Conservation (phyloP, 1,140 invertebrate genomes). For the Drosophila grimshawi region DNA sequence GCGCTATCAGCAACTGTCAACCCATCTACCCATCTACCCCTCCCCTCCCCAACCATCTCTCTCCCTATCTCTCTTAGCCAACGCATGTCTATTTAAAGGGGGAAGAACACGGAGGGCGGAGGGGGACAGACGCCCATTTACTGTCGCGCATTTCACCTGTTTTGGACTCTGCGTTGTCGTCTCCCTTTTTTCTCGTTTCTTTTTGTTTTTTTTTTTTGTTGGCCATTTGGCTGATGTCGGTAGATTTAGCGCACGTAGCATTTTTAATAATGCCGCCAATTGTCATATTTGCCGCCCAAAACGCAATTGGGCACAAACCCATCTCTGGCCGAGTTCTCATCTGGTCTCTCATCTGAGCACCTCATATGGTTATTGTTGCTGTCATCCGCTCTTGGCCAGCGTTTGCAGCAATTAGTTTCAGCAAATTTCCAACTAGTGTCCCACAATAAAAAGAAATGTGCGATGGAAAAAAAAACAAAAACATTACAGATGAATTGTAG, state of each 20-base stretch:
- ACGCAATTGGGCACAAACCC: conserved; percentile 50
- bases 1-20: conserved; percentile 71
- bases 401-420: conserved; percentile 42
- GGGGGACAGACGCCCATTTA: not conserved
- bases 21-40: conserved; percentile 8
- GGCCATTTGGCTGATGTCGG: conserved; percentile 65
- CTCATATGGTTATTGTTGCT: conserved; percentile 4
- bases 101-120: no score
- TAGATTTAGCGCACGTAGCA: conserved; percentile 75
- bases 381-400: not conserved
- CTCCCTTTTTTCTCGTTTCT: conserved; percentile 4
- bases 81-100: no score
- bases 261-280: conserved; percentile 75
- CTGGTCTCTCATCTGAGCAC: not conserved
- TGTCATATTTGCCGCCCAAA: conserved; percentile 69
- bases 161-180: conserved; percentile 16
- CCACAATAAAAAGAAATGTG: conserved; percentile 39
- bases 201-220: not conserved
- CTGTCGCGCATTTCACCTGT: conserved; percentile 31
- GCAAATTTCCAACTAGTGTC: conserved; percentile 33
- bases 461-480: conserved; percentile 1
- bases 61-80: not conserved
- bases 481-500: conserved; percentile 1
- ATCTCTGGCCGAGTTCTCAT: not conserved
- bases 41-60: not conserved